Base-by-base conservation (phyloP, 2,888 invertebrate genomes). In the Meganola albula region DNA sequence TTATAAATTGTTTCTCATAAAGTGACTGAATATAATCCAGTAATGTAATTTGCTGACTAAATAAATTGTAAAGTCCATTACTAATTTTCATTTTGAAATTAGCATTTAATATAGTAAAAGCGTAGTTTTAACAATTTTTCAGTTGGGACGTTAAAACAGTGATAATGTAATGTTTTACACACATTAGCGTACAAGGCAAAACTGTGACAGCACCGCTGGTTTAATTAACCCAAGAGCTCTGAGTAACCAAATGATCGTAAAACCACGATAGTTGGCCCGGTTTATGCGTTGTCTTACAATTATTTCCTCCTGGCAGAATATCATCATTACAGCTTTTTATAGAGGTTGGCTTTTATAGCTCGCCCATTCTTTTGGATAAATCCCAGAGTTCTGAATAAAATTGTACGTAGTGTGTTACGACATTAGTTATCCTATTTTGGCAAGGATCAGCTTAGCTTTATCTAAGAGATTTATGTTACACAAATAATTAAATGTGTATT, bases 281-380 rank as follows among this genome's bases (percentile, higher is more conserved):
- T 65, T 68, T 57, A 65, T 53, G 57, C 59, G 56, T 49, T 63
- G 63, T 67, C 60, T 58, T 63, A 68, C 71, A 64, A 69, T 72
- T 66, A 70, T 72, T 71, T 63, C 58, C 66, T 64, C 63, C 55
- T 60, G 51, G 57, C 56, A 50, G 62, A 68, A 67, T 69, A 71
- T 73, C 63, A 68, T 74, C 70, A 71, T 66, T 61, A 64, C 68
- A 44, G 52, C 51, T 66, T 74, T 75, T 74, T 74, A 72, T 68
- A 52, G 60, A 58, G 67, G 63, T 63, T 54, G 54, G 56, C 56
- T 62, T 73, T 75, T 72, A 72, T 58, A 60, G 61, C 57, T 6
- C 37, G 46, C 47, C 46, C 40, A 51, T 51, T 53, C 57, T 54
- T 58, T 53, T 35, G 51, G 48, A 51, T 55, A 48, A 49, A 51